Conservation (phyloP, 2,797 vertebrate species). For the Pelobates cultripes region DNA sequence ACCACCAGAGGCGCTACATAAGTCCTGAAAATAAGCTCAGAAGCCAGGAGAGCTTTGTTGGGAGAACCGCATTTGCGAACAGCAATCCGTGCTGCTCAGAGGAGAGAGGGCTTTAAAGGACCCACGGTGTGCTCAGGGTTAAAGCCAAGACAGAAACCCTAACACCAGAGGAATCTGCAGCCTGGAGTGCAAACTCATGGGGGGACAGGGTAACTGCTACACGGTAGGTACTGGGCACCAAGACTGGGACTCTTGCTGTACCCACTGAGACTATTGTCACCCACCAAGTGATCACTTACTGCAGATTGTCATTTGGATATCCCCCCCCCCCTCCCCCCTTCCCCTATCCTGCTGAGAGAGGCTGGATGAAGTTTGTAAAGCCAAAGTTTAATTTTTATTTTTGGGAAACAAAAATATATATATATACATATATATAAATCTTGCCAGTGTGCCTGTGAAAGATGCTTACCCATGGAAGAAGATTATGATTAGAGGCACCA, state of each 20-base stretch:
- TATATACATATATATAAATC: too few species aligned
- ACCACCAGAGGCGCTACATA: slow-evolving; percentile 22
- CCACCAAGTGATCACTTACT: too few species aligned
- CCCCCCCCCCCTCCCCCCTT: too few species aligned
- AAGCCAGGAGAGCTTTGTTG: background rate
- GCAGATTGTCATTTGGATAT: too few species aligned
- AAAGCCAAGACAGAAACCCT: background rate
- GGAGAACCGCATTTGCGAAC: slow-evolving; percentile 10
- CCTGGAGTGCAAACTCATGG: background rate
- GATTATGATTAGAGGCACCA: background rate
- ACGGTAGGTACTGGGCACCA: background rate
- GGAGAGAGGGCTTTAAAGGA: background rate
- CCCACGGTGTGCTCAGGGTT: background rate
- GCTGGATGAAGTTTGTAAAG: slow-evolving; percentile 1
- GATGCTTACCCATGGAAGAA: background rate
- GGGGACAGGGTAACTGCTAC: background rate
- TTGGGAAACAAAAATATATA: too few species aligned
- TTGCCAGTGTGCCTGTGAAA: background rate
- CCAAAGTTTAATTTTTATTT: background rate
- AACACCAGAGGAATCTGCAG: background rate
- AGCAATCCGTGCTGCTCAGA: background rate
- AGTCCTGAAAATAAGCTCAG: background rate
- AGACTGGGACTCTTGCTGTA: too few species aligned
- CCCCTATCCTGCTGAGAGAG: background rate
- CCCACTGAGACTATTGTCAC: too few species aligned